phyloP scores from a whole-genome alignment of 2,888 invertebrate species.

The Amblyjoppa proteus region DNA sequence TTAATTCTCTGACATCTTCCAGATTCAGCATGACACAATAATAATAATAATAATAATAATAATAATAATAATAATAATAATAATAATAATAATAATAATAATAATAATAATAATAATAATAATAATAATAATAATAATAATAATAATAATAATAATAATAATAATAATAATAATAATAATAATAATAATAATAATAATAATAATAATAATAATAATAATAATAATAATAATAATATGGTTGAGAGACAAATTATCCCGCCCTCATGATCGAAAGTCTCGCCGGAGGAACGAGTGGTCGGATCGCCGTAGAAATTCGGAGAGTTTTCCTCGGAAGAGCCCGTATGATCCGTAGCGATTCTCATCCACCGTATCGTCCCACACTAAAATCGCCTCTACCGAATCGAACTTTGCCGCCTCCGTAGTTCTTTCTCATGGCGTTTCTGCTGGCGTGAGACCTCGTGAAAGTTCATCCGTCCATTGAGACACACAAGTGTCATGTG shows the following conservation, averaged over 20 bases:
- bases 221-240: neutral
- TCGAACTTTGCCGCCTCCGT: constrained; percentile 59
- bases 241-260: constrained; percentile 41
- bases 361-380: constrained; percentile 42
- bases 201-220: neutral
- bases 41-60: too few species aligned
- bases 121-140: too few species aligned
- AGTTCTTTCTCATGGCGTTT: constrained; percentile 56
- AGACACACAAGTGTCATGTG: neutral
- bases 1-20: too few species aligned
- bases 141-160: too few species aligned
- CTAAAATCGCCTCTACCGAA: constrained; percentile 49
- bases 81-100: too few species aligned
- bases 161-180: too few species aligned
- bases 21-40: too few species aligned
- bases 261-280: constrained; percentile 45
- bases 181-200: too few species aligned
- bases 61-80: too few species aligned
- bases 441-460: constrained; percentile 66
- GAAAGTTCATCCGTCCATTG: constrained; percentile 22
- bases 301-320: constrained; percentile 33
- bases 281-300: constrained; percentile 32
- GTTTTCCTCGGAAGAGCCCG: constrained; percentile 43
- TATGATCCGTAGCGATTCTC: constrained; percentile 43
- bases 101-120: too few species aligned